These are phyloP conservation scores for Zaprionus tsacasi DNA, from an alignment of 1,140 invertebrate genomes.

Conservation along the genomic window DNA sequence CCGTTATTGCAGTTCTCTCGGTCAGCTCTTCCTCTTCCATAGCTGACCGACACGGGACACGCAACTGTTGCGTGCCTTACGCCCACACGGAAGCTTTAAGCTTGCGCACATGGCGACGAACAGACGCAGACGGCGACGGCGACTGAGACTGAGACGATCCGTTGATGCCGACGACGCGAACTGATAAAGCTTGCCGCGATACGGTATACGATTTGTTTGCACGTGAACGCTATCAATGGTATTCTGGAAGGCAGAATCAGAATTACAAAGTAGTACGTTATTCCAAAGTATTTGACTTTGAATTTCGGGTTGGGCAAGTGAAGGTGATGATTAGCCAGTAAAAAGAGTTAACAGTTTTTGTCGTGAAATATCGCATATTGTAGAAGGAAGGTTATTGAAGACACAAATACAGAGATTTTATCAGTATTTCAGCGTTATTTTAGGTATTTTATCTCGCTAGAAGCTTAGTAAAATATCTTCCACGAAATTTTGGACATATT, in stretches of 20 bases:
- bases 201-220: constrained; percentile 33
- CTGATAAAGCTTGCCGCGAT: constrained; percentile 23
- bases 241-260: background rate
- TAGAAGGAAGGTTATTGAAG: background rate
- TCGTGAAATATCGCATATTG: background rate
- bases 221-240: constrained; percentile 70
- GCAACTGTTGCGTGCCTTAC: constrained; percentile 52
- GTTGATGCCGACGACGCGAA: constrained; percentile 10
- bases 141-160: background rate
- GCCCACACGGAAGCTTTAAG: constrained; percentile 47
- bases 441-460: background rate
- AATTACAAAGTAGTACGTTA: constrained; percentile 1
- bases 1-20: background rate
- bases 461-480: too few relatives aligned
- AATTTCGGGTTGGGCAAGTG: constrained; percentile 4
- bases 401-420: background rate
- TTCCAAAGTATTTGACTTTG: constrained; percentile 13
- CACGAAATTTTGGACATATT: too few relatives aligned
- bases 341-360: background rate
- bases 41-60: constrained; percentile 23
- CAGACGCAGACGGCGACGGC: constrained; percentile 1
- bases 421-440: background rate
- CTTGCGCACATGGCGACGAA: constrained; percentile 25
- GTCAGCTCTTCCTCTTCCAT: background rate
- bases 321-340: constrained; percentile 6